Evolutionary conservation across 2,888 invertebrate genomes (phyloP).

Genomic region (Atethmia centrago): DNA sequence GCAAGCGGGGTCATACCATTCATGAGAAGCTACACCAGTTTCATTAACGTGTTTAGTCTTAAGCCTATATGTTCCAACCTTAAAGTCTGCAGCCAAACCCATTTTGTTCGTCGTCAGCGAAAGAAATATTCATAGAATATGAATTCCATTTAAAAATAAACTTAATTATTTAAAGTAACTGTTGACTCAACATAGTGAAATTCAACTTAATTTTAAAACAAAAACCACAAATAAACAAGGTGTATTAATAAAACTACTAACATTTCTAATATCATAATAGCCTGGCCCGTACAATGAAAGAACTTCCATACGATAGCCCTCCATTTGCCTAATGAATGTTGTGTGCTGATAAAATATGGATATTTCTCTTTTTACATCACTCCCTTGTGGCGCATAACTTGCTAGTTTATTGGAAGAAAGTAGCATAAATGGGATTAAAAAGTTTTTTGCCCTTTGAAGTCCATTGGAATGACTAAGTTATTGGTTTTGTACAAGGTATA

Average conservation of each 20-base stretch:
- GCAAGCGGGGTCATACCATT: background rate
- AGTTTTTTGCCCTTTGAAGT: slow-evolving; percentile 15
- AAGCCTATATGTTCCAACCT: background rate
- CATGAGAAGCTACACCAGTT: background rate
- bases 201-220: slow-evolving; percentile 11
- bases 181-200: slow-evolving; percentile 19
- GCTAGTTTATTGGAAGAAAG: slow-evolving; percentile 22
- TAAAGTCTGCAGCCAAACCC: background rate
- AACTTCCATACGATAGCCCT: background rate
- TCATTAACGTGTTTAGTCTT: background rate
- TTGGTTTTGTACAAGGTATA: slow-evolving; percentile 18
- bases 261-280: slow-evolving; percentile 50
- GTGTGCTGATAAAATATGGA: slow-evolving; percentile 36
- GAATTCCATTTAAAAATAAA: background rate
- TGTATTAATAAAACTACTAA: slow-evolving; percentile 17
- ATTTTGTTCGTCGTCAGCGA: background rate
- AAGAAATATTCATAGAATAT: background rate
- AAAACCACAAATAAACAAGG: background rate
- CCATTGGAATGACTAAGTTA: background rate
- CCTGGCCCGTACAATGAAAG: slow-evolving; percentile 18
- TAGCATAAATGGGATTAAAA: slow-evolving; percentile 39
- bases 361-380: slow-evolving; percentile 32
- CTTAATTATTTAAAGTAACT: slow-evolving; percentile 25
- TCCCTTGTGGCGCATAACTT: slow-evolving; percentile 21
- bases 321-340: slow-evolving; percentile 51